These are phyloP conservation scores for Pipistrellus pipistrellus DNA, from an alignment of 2,797 vertebrate species.

Conservation along the genomic window DNA sequence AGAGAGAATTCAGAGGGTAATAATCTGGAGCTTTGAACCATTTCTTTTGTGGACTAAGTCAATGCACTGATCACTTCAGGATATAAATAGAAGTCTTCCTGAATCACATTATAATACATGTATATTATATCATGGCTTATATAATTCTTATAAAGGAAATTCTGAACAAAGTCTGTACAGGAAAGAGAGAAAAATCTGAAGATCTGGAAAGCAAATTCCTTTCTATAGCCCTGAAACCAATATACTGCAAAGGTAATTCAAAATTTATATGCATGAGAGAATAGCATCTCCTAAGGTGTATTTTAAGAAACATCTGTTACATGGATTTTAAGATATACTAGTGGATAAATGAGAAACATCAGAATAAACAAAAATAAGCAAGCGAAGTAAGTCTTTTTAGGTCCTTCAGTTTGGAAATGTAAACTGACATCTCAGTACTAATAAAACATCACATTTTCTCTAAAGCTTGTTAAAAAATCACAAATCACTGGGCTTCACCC, in stretches of 20 bases:
- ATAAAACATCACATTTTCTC: background rate
- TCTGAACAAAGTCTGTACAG: background rate
- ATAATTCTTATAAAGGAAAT: conserved; percentile 16
- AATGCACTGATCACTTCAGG: background rate
- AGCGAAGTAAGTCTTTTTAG: background rate
- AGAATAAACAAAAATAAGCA: conserved; percentile 22
- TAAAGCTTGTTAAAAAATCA: background rate
- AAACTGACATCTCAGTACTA: conserved; percentile 5
- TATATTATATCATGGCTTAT: background rate
- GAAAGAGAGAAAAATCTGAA: conserved; percentile 22
- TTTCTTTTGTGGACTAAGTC: background rate
- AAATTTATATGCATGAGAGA: background rate
- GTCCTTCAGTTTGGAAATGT: conserved; percentile 33
- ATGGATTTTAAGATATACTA: background rate
- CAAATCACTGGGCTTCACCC: background rate
- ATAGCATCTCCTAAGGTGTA: background rate
- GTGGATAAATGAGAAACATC: background rate
- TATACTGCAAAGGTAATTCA: background rate
- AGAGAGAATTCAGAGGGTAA: conserved; percentile 21
- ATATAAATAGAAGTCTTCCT: conserved; percentile 6
- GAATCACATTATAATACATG: background rate
- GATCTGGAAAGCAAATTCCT: conserved; percentile 29
- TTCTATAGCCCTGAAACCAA: conserved; percentile 3
- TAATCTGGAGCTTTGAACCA: background rate
- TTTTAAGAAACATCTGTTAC: background rate